Evolutionary conservation across 1,140 invertebrate genomes (phyloP).

Genomic region (Trypoxylus dichotomus): DNA sequence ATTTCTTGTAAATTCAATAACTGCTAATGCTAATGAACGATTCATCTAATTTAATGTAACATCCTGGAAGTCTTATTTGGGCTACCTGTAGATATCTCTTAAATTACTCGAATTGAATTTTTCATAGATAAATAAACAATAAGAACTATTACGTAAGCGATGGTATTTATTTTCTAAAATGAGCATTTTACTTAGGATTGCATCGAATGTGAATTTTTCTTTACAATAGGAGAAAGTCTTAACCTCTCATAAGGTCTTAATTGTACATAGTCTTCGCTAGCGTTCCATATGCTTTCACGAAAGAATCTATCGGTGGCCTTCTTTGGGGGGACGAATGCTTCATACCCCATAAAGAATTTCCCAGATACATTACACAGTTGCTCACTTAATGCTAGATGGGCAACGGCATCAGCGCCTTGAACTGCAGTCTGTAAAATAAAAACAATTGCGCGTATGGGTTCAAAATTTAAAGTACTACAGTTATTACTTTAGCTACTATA

Average conservation of each 20-base stretch:
- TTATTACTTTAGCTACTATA: constrained; percentile 31
- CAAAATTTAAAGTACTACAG: neutral
- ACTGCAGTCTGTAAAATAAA: constrained; percentile 56
- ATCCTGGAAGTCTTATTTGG: no score
- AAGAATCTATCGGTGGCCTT: constrained; percentile 45
- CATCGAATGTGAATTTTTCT: neutral
- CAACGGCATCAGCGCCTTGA: constrained; percentile 68
- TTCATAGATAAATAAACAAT: no score
- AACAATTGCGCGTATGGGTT: neutral
- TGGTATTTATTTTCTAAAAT: neutral
- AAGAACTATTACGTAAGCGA: neutral
- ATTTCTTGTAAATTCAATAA: no score
- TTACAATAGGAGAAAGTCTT: neutral
- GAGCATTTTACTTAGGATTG: neutral
- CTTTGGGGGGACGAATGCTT: constrained; percentile 42
- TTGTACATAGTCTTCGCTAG: constrained; percentile 42
- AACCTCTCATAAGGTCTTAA: neutral
- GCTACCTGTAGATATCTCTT: no score
- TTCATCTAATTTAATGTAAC: no score
- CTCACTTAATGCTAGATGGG: constrained; percentile 64
- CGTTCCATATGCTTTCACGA: constrained; percentile 44
- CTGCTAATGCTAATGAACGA: no score
- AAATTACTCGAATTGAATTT: no score
- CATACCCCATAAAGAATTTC: constrained; percentile 69
- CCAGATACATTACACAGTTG: constrained; percentile 62